A percentile compares a stretch with the other conserved stretches of the same genome.
phyloP scores from a whole-genome alignment of 2,888 invertebrate species.

The Drosophila anomalata region DNA sequence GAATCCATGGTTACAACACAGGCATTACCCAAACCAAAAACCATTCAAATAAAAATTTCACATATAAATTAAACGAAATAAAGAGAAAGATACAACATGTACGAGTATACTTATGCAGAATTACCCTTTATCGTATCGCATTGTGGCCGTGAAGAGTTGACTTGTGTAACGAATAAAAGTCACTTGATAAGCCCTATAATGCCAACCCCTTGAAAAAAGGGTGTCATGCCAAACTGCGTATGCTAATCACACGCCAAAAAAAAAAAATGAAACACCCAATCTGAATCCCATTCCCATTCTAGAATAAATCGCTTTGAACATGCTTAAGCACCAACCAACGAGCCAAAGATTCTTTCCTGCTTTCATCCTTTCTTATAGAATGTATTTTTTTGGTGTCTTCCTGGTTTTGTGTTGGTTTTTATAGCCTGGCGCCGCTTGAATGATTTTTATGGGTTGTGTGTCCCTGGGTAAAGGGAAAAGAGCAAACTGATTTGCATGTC shows the following conservation, averaged over 20 bases:
- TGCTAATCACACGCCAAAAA: constrained; percentile 67
- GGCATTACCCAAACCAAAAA: constrained; percentile 41
- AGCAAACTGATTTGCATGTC: constrained; percentile 70
- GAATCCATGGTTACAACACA: constrained; percentile 55
- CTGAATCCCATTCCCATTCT: constrained; percentile 33
- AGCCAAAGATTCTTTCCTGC: constrained; percentile 56
- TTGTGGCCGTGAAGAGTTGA: constrained; percentile 57
- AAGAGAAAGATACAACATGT: constrained; percentile 4
- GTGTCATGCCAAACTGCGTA: constrained; percentile 68
- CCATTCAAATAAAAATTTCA: constrained; percentile 56
- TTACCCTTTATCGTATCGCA: constrained; percentile 63
- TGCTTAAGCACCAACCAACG: constrained; percentile 67
- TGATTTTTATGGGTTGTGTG: constrained; percentile 77
- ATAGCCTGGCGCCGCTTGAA: constrained; percentile 74
- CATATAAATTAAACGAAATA: constrained; percentile 72
- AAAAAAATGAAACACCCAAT: constrained; percentile 26
- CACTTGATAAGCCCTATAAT: constrained; percentile 70
- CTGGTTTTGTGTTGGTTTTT: constrained; percentile 70
- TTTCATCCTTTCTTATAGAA: constrained; percentile 19
- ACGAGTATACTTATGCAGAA: constrained; percentile 35
- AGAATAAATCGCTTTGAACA: constrained; percentile 56
- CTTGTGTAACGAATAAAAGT: constrained; percentile 75
- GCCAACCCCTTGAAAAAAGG: constrained; percentile 69
- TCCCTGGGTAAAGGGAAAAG: constrained; percentile 32
- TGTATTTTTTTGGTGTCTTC: constrained; percentile 48